phyloP scores from a whole-genome alignment of 2,888 invertebrate species.

The Mystacides longicornis region DNA sequence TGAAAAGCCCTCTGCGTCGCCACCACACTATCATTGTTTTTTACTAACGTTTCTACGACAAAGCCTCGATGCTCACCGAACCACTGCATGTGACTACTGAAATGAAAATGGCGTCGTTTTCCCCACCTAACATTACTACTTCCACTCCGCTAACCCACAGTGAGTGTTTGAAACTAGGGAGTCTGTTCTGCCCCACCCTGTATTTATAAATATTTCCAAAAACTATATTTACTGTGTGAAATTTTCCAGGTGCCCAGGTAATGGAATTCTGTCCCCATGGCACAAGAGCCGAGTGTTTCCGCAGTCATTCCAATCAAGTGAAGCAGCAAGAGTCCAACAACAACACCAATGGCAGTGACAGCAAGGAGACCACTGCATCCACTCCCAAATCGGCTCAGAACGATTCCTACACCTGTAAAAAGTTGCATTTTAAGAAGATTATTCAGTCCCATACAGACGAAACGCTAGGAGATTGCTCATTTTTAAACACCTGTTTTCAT shows the following conservation, averaged over 20 bases:
- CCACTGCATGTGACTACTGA: no score
- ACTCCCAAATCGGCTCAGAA: not conserved
- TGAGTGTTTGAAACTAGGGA: no score
- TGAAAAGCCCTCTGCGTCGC: no score
- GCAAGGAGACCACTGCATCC: not conserved
- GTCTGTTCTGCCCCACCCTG: no score
- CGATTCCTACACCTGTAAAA: constrained; percentile 54
- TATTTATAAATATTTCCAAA: no score
- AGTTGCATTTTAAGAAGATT: constrained; percentile 94
- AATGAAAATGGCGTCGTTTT: no score
- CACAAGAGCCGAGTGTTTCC: constrained; percentile 79
- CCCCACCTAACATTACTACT: no score
- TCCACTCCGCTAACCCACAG: no score
- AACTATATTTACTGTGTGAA: no score
- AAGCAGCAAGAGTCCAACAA: constrained; percentile 4
- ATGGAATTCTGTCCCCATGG: constrained; percentile 97
- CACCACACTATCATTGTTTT: no score
- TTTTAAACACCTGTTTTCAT: constrained; percentile 96
- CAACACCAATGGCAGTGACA: not conserved
- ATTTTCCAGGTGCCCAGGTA: constrained; percentile 60
- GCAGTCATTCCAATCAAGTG: constrained; percentile 34
- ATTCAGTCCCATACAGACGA: constrained; percentile 94
- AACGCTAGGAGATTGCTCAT: constrained; percentile 92
- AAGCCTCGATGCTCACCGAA: no score
- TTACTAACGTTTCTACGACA: no score